Evolutionary conservation across 1,140 invertebrate genomes (phyloP), one percentile per base, ranked within the genome.

Genomic region (Pristionchus pacificus): DNA sequence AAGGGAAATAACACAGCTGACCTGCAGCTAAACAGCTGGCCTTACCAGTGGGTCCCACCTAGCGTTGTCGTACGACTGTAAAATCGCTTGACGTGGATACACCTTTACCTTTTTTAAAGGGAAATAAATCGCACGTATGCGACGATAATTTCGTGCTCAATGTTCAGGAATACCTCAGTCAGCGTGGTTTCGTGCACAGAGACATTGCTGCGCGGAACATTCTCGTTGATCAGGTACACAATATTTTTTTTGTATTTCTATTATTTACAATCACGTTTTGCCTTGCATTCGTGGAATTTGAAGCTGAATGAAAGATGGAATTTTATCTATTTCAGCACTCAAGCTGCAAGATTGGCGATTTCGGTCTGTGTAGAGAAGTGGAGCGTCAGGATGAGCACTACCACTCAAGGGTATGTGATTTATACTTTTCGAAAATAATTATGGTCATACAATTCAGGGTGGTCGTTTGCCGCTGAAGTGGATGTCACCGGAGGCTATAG

Each of bases 151-250:
- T 58, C 30, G 59, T 66, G 25, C 31, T 72, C 65, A 30, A 66
- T 68, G 75, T 78, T 63, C 72, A 85, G 85, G 85, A 86, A 68
- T 87, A 84, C 66, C 74, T 87, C 32, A 83, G 83, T 2, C 81
- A 83, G 66, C 87, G 86, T 74, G 85, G 85, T 1, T 87, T 83
- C 77, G 84, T 87, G 30, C 86, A 87, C 72, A 78, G 85, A 32
- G 86, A 87, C 74, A 79, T 87, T 38, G 86, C 86, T 1, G 84
- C 85, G 2, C 78, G 86, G 57, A 87, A 87, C 72, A 75, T 87
- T 60, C 77, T 87, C 13, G 84, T 87, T 31, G 85, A 85, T 63
- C 77, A 85, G 57, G 83, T 81, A 69, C 80, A 73, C 38, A 65
- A n/a, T n/a, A n/a, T n/a, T n/a, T n/a, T n/a, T n/a, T n/a, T n/a